Evolutionary conservation across 2,888 invertebrate genomes (phyloP), one percentile per base, ranked within the genome.

Genomic region (Quadroppia sp.): DNA sequence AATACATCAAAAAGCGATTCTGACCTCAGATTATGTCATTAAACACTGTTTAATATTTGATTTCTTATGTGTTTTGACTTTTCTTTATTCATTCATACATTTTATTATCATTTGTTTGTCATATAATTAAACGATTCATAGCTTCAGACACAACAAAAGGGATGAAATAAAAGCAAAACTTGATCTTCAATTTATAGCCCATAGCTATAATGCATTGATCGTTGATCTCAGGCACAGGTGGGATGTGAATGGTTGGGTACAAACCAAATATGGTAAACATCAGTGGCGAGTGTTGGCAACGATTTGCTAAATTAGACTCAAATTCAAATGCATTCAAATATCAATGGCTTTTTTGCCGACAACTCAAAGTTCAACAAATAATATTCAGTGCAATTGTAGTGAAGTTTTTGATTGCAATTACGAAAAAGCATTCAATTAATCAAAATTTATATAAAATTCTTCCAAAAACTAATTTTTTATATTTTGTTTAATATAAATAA

Each of bases 121-220:
- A 20, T 50, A 59, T 59, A 59, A 59, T 32, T 28, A 59, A 56
- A 1, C 59, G 59, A 59, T 32, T 59, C 15, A 28, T 30, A 23
- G 20, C 15, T 7, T n/a, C 36, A 50, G 20, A 17, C 50, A 20
- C 15, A 50, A 50, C 50, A 50, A 50, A 13, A 6, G 28, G 25
- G 53, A 53, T 11, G 13, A 25, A 25, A 28, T 25, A 25, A 25
- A 25, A 53, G 53, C 53, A 61, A 61, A 67, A 67, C 67, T 67
- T 67, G 67, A 67, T 67, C 67, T 67, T 67, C 36, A 67, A 67
- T 67, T 36, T 23, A 67, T 67, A 67, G 40, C 67, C 67, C 67
- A 67, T 67, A 67, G 67, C 67, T 32, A 40, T 67, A 67, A 67
- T 67, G 36, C 67, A 67, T 67, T 67, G 67, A 67, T 67, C 67